Evolutionary conservation across 2,113 vertebrate genomes (phyloP), one percentile per base, ranked within the genome.

Genomic region (human): DNA sequence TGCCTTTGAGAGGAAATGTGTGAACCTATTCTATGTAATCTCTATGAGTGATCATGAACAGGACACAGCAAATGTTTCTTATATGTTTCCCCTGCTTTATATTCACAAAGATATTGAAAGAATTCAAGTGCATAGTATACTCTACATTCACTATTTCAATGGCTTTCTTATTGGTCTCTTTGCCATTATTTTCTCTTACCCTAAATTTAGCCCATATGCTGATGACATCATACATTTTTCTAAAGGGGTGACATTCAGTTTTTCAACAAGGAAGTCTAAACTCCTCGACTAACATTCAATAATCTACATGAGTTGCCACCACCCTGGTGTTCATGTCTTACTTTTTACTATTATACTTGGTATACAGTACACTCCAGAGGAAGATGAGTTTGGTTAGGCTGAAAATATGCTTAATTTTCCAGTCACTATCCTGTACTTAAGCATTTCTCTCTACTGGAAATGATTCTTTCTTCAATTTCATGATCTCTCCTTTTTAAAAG

Each of bases 151-250:
- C 16, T 12, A 52, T 70, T 80, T 22, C 3, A n/a, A 23, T 55
- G 75, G 2, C 30, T 91, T 86, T 86, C n/a, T 66, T 48, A 55
- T 57, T 75, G 3, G 22, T 86, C 14, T 96, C 76, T 96, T 70
- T 97, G 61, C 4, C 16, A 8, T 72, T 66, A 84, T 80, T 89
- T 66, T 83, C 45, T 27, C 43, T 45, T 66, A 38, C 5, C 4
- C 22, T 82, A 6, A 32, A 32, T 83, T 87, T 92, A 78, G 35
- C 59, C 18, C 30, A 80, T 35, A 64, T 0, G 2, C 11, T 48
- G 30, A 72, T 86, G 55, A 92, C 16, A 38, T 59, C 68, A 48
- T n/a, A 95, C 3, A 45, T 72, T 96, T 96, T 96, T 82, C 32
- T 78, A 25, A 92, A 94, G 40, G 57, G 18, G 40, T 61, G 83